Evolutionary conservation across 2,797 vertebrate genomes (phyloP), one percentile per base, ranked within the genome.

Genomic region (Odontamblyopus rebecca): DNA sequence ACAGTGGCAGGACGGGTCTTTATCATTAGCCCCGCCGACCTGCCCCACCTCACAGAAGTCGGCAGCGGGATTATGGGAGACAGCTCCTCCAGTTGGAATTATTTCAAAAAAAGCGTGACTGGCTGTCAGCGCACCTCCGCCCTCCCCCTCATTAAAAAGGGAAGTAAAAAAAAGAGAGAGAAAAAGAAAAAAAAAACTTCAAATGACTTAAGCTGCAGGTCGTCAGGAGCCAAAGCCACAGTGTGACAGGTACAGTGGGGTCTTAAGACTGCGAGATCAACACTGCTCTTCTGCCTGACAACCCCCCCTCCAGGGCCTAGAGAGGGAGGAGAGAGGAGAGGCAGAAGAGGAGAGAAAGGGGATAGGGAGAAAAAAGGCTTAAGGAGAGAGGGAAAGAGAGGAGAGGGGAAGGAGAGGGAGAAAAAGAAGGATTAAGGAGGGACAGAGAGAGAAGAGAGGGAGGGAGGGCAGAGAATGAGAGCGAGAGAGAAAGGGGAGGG

Each of bases 161-260:
- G 32, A 35, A 35, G 32, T 35, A 6, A 35, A 35, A 35, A 35
- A 35, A 35, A 16, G 61, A 38, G 35, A 38, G 35, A 38, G 2
- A 30, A 4, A 5, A 13, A 19, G 15, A 32, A 61, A 67, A 67
- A 48, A 66, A 67, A 67, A 67, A 91, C 92, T 92, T 92, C 88
- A 90, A 92, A 92, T 93, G 90, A 90, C 87, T 92, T 92, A 93
- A 92, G 91, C 92, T 71, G 86, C 82, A 82, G 77, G 89, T 91
- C 90, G 89, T 89, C 87, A 88, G 53, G 83, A 73, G 56, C 86
- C 82, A 87, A 90, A 91, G 88, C 86, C 84, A 78, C 81, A 79
- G 84, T 89, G 90, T 87, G 92, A 92, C 91, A 93, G 92, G 91
- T 92, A 93, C 85, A 88, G 88, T 82, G 69, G 88, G 87, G 89